These are phyloP conservation scores for Eciton burchellii DNA, from an alignment of 1,140 invertebrate genomes.

Conservation along the genomic window DNA sequence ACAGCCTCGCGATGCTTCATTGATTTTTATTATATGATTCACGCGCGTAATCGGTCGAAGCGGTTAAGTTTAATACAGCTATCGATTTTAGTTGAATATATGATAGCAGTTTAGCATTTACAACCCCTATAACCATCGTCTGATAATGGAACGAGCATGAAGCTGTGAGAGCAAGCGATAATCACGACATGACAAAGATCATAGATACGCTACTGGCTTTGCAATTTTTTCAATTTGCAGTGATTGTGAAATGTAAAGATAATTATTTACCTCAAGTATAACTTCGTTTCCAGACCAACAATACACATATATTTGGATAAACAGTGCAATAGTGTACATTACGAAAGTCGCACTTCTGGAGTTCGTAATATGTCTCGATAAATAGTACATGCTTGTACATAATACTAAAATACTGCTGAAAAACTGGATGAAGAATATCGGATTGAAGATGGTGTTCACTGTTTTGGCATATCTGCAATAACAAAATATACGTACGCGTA, in stretches of 20 bases:
- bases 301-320: constrained; percentile 68
- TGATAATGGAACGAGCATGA: too few species aligned
- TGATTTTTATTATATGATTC: too few species aligned
- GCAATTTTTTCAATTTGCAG: background rate
- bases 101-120: too few species aligned
- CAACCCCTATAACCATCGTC: too few species aligned
- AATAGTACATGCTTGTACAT: constrained; percentile 65
- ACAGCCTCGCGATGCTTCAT: too few species aligned
- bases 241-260: background rate
- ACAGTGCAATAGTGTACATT: constrained; percentile 56
- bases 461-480: constrained; percentile 61
- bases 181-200: too few species aligned
- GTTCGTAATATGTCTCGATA: constrained; percentile 62
- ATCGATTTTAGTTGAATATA: too few species aligned
- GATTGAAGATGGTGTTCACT: constrained; percentile 56
- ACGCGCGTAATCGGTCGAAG: too few species aligned
- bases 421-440: constrained; percentile 66
- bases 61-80: too few species aligned
- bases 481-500: too few species aligned
- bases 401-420: constrained; percentile 58
- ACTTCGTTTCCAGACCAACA: constrained; percentile 72
- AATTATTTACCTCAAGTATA: constrained; percentile 54
- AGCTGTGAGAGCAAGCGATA: too few species aligned
- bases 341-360: constrained; percentile 30
- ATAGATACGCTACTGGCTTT: background rate